phyloP scores from a whole-genome alignment of 1,140 invertebrate genomes.

The Notospermus geniculatus region DNA sequence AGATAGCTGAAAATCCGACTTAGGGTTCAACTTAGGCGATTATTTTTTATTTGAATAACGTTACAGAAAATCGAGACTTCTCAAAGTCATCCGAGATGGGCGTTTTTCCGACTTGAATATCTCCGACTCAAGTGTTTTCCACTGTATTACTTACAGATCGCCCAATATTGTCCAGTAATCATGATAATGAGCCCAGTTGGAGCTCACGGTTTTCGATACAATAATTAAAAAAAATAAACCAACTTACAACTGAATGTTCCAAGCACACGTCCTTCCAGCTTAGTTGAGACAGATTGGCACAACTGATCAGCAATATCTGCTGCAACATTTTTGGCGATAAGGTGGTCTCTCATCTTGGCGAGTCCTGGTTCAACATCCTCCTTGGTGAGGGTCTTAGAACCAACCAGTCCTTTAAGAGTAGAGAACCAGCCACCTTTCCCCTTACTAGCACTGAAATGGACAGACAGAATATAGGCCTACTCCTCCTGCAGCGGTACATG shows the following conservation, averaged over 20 bases:
- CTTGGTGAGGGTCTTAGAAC: conserved; percentile 59
- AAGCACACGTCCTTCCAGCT: conserved; percentile 90
- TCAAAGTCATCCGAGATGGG: too few species aligned
- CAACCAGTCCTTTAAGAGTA: conserved; percentile 73
- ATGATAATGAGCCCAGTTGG: too few species aligned
- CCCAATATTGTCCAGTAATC: too few species aligned
- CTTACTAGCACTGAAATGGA: background rate
- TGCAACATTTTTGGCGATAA: conserved; percentile 95
- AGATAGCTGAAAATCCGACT: too few species aligned
- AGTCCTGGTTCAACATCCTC: conserved; percentile 77
- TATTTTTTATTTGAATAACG: too few species aligned
- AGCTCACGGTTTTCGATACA: too few species aligned
- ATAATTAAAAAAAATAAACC: background rate
- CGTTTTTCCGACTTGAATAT: too few species aligned
- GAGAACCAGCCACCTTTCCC: conserved; percentile 41
- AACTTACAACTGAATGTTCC: conserved; percentile 80
- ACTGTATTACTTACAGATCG: too few species aligned
- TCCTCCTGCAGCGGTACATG: too few species aligned
- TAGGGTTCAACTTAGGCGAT: too few species aligned
- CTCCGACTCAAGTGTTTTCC: too few species aligned
- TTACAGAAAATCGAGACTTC: too few species aligned
- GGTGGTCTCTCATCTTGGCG: conserved; percentile 93
- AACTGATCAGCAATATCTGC: conserved; percentile 91
- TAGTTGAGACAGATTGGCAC: conserved; percentile 89
- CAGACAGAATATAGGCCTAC: background rate